Evolutionary conservation across 2,113 vertebrate genomes (phyloP), one percentile per base, ranked within the genome.

Genomic region (Puma concolor): DNA sequence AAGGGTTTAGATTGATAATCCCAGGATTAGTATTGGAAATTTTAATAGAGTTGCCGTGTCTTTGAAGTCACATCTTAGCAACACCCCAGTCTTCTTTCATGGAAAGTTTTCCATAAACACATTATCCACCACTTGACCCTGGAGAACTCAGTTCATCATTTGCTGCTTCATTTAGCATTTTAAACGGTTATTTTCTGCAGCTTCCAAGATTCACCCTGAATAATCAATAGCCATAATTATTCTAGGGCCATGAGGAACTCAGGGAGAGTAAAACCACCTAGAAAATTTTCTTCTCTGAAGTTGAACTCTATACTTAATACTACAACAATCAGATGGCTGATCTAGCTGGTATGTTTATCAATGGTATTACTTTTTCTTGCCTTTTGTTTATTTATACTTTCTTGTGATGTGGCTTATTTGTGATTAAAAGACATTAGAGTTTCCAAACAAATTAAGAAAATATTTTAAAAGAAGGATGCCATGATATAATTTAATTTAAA

Each of bases 31-130:
- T 67, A 41, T 14, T 95, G 41, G 23, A 80, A 72, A 92, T 83
- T 90, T 95, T 84, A 87, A 95, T 69, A 88, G 36, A 86, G 44
- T 23, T 38, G 16, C 66, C 14, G 0, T 23, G 12, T 88, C 91
- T 97, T 76, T 95, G 88, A 98, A 96, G 89, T 91, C 54, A 27
- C 27, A 82, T 88, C 66, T 91, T 82, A 72, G 29, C 57, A 85
- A 91, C 57, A 77, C 6, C 16, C 69, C 25, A 27, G 81, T 66
- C 76, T 86, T 64, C 60, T 36, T 97, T 76, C 33, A 80, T n/a
- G n/a, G 76, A 93, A 94, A 83, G 52, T 94, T 77, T 36, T 92
- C 44, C 50, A 15, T 71, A 91, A 93, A 84, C 1, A 4, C 3
- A 41, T 85, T 85, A 91, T 82, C 66, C 3, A 74, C 72, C 10